Evolutionary conservation across 2,888 invertebrate species (phyloP), one percentile per base, ranked within the genome.

Genomic region (Stenurella melanura): DNA sequence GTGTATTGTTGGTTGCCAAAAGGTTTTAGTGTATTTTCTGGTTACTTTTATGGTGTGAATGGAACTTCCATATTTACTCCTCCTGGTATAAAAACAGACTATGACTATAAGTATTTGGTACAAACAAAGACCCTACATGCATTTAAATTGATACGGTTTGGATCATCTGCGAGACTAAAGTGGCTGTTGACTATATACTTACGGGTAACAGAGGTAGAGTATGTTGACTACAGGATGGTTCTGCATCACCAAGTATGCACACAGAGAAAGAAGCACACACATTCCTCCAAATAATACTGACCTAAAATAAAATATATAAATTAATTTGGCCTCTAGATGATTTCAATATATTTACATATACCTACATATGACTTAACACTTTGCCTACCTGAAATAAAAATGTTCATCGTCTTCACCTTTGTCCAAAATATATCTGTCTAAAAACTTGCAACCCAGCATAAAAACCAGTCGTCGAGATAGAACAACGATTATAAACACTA

Each of bases 201-300:
- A 97, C 97, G 97, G 97, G 90, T 97, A 98, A 83, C 94, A 93
- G 12, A 98, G 91, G 86, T 96, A 96, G 86, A 97, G 93, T 83
- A 97, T 93, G 85, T 96, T 95, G 81, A 96, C 91, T 6, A 95
- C 89, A 30, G 95, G 93, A 89, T 97, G 94, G 83, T 94, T 94
- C 80, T 94, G 91, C 84, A 94, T 91, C 84, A 97, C 93, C 87
- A 93, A 92, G 85, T 93, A 93, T n/a, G 93, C 91, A 87, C 95
- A 95, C 91, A 93, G 93, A 3, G 92, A 90, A 26, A 96, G 88
- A 7, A 92, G 90, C 19, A 92, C 90, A 68, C 93, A 89, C 1
- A 94, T 90, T 63, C 93, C 88, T 15, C 92, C 91, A 80, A 94
- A 90, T 75, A 95, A 92, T 77, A 93, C 89, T 87, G 93, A 91